Evolutionary conservation across 2,797 vertebrate species (phyloP).

Genomic region (Rallus crepitans): DNA sequence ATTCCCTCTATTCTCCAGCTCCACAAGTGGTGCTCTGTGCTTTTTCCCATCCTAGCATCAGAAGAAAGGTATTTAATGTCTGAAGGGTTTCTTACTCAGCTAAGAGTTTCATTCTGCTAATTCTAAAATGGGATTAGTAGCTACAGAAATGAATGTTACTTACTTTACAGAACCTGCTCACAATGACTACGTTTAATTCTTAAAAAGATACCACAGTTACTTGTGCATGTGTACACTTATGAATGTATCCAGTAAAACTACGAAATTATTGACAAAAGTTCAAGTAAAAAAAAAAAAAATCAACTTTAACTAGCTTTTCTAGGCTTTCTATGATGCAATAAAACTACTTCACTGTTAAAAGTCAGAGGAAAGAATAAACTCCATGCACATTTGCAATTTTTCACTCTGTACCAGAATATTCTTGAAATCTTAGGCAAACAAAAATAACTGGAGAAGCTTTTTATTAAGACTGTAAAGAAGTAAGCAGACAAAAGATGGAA

Average conservation of each 20-base stretch:
- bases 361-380: not conserved
- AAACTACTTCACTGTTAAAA: not conserved
- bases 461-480: not conserved
- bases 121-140: not conserved
- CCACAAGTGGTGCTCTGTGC: not conserved
- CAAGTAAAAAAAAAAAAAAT: not conserved
- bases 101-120: not conserved
- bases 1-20: not conserved
- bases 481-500: not conserved
- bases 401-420: not conserved
- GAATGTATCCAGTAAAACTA: not conserved
- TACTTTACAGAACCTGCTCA: not conserved
- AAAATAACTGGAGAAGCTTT: constrained; percentile 1
- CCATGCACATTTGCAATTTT: not conserved
- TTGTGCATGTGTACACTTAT: not conserved
- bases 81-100: not conserved
- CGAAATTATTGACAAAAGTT: not conserved
- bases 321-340: not conserved
- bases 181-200: not conserved
- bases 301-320: not conserved
- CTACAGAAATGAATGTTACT: not conserved
- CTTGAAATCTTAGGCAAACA: not conserved
- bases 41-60: not conserved
- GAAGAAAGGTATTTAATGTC: not conserved
- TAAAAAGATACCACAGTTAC: not conserved